These are phyloP conservation scores for Fragum sueziense DNA, from an alignment of 2,888 invertebrate genomes.

Conservation along the genomic window DNA sequence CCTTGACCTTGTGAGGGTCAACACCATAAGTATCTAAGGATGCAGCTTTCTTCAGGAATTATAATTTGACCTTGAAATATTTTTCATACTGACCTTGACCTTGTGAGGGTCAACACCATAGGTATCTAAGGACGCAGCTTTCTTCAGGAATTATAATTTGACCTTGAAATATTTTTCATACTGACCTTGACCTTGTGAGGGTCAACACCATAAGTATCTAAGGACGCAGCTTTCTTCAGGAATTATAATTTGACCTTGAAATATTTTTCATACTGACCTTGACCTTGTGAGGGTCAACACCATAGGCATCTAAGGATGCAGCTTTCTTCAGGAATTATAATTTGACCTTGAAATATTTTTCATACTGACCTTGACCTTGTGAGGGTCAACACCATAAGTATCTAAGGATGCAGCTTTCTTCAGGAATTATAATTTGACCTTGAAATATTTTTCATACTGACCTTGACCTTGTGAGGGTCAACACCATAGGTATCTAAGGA, in stretches of 20 bases:
- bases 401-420: conserved; percentile 95
- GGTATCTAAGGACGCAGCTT: conserved; percentile 95
- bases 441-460: no score
- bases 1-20: conserved; percentile 98
- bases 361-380: conserved; percentile 92
- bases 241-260: no score
- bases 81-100: conserved; percentile 92
- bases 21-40: conserved; percentile 98
- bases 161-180: no score
- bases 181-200: conserved; percentile 97
- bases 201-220: conserved; percentile 98
- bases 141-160: conserved; percentile 96
- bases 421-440: no score
- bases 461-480: conserved; percentile 98
- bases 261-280: conserved; percentile 91
- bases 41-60: conserved; percentile 95
- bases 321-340: conserved; percentile 97
- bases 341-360: no score
- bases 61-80: no score
- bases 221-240: conserved; percentile 93
- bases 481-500: conserved; percentile 98
- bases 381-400: conserved; percentile 98
- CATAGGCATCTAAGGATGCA: conserved; percentile 96
- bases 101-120: conserved; percentile 99
- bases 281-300: conserved; percentile 98